Evolutionary conservation across 1,140 invertebrate species (phyloP), one percentile per base, ranked within the genome.

Genomic region (Ceratina australensis): DNA sequence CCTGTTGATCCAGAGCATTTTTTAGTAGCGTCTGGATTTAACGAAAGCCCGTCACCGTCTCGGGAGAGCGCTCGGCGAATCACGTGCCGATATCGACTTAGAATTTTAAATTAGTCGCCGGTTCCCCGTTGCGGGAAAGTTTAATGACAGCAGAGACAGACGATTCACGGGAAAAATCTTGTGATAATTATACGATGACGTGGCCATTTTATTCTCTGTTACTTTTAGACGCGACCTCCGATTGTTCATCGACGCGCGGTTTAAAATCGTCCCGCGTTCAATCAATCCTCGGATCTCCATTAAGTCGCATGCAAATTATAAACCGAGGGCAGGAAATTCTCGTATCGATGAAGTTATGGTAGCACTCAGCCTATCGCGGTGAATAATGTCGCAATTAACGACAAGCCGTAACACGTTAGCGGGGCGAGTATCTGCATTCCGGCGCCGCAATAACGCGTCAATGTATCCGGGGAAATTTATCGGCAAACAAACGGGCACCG

Each of bases 301-400:
- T 12, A 52, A 52, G 61, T 15, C 15, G 1, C 33, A 49, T 16
- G 4, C 15, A 24, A 57, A 52, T 67, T 24, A 28, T 67, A 67
- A 52, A 69, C 12, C 16, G 3, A 0, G n/a, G 1, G 33, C 12
- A 10, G 7, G 15, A 28, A 49, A 22, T 28, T 56, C 28, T 7
- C 4, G 5, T 22, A 56, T 57, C 67, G n/a, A 57, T 28, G 26
- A 33, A 20, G 22, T 15, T 47, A n/a, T 15, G 20, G 20, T 8
- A 22, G 15, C 52, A 20, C n/a, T 33, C 67, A 2, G 52, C 26
- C 26, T n/a, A 54, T 64, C 33, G 33, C 16, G 13, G 13, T 57
- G 72, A 47, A 22, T 75, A 59, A 67, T 20, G 64, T 12, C 18
- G 64, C 54, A 75, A 75, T 75, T 59, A 75, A 75, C 63, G 61